Evolutionary conservation across 2,797 vertebrate genomes (phyloP), one percentile per base, ranked within the genome.

Genomic region (Pterois miles): DNA sequence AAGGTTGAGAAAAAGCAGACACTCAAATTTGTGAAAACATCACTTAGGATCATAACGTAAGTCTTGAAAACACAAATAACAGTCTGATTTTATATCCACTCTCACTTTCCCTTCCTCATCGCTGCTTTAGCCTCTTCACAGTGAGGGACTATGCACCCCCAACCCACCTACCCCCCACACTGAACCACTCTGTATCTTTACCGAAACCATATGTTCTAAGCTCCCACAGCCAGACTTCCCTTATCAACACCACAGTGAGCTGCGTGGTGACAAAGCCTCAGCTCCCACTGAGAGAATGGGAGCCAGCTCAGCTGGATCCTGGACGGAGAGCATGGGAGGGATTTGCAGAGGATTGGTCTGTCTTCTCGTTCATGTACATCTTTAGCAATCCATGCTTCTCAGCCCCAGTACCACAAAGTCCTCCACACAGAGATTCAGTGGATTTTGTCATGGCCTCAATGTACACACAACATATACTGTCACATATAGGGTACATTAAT

Each of bases 151-250:
- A 65, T 5, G 3, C 50, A 40, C 13, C 43, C 57, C 73, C 40
- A 2, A 31, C 29, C 62, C 23, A 2, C 43, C 22, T 13, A 31
- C 56, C 56, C 43, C 59, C 58, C 38, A 34, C 9, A 52, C 74
- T 11, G 12, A 82, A 72, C 71, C 72, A 25, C 69, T 80, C 73
- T 82, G 67, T 86, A 89, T 90, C 87, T 92, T 93, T 91, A 94
- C 84, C 90, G 82, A 93, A 95, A 94, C 88, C 92, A 94, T 91
- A 94, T 90, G 92, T 82, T 75, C 74, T 23, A 60, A 71, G 82
- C 84, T 88, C 77, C 82, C 83, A 81, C 78, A 80, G 82, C 78
- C 86, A 76, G 77, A 81, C 85, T 56, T 36, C 34, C 76, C 92
- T 93, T 94, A 95, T 95, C 93, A 91, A 67, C 70, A 76, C 68